Evolutionary conservation across 2,797 vertebrate genomes (phyloP).

Genomic region (Gallirallus australis): DNA sequence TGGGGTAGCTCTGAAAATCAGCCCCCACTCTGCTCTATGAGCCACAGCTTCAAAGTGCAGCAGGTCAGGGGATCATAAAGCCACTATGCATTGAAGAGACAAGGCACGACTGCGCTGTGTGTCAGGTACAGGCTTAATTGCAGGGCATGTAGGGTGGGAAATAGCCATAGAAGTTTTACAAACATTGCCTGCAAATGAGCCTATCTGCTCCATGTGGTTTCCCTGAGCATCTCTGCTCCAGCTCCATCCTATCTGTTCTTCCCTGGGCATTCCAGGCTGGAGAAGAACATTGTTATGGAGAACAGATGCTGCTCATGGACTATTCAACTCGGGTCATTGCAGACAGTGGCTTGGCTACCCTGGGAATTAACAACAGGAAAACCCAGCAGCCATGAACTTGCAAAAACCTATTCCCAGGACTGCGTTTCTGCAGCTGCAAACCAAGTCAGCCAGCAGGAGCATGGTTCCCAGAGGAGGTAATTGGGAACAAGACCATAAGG

Average conservation of each 20-base stretch:
- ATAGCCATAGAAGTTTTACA: not conserved
- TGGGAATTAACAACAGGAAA: not conserved
- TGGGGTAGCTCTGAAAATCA: not conserved
- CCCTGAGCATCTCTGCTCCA: not conserved
- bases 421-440: slow-evolving; percentile 40
- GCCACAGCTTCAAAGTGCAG: not conserved
- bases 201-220: not conserved
- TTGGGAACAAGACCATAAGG: not conserved
- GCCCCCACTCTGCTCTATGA: not conserved
- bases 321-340: not conserved
- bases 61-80: fast-evolving
- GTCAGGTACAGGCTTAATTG: not conserved
- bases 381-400: not conserved
- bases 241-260: not conserved
- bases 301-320: not conserved
- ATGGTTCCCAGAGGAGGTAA: not conserved
- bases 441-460: not conserved
- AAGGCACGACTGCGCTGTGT: not conserved
- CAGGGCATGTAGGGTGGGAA: not conserved
- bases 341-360: not conserved
- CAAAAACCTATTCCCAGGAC: not conserved
- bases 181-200: not conserved
- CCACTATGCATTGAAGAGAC: not conserved
- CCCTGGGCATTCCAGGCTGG: not conserved
- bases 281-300: not conserved